Conservation (phyloP, 2,113 vertebrate genomes). For the Numida meleagris region DNA sequence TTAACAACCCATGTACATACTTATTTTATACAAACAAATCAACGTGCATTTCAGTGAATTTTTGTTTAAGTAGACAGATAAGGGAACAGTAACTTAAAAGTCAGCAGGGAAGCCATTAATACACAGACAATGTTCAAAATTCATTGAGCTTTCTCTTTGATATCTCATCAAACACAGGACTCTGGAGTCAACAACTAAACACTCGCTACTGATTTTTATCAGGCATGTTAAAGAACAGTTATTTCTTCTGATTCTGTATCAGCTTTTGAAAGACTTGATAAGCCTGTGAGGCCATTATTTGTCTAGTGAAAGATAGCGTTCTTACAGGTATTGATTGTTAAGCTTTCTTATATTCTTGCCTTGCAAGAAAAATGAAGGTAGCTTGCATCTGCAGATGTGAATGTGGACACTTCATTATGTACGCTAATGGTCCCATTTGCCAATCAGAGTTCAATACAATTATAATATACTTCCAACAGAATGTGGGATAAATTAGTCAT, state of each 20-base stretch:
- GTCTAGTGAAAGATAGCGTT: not conserved
- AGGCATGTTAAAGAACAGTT: not conserved
- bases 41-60: not conserved
- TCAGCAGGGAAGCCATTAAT: not conserved
- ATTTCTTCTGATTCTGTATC: not conserved
- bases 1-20: not conserved
- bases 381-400: constrained; percentile 20
- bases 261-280: not conserved
- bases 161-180: not conserved
- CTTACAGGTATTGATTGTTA: not conserved
- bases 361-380: not conserved
- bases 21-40: constrained; percentile 17
- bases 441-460: not conserved
- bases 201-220: not conserved
- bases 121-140: not conserved
- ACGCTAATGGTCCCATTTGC: not conserved
- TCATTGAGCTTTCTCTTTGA: not conserved
- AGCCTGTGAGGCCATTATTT: not conserved
- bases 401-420: constrained; percentile 18
- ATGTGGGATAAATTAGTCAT: not conserved
- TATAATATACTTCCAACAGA: not conserved
- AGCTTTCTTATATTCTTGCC: not conserved
- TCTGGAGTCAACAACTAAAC: not conserved
- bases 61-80: not conserved
- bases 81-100: constrained; percentile 32